These are phyloP conservation scores for Hyles lineata DNA, from an alignment of 2,888 invertebrate species.

Conservation along the genomic window DNA sequence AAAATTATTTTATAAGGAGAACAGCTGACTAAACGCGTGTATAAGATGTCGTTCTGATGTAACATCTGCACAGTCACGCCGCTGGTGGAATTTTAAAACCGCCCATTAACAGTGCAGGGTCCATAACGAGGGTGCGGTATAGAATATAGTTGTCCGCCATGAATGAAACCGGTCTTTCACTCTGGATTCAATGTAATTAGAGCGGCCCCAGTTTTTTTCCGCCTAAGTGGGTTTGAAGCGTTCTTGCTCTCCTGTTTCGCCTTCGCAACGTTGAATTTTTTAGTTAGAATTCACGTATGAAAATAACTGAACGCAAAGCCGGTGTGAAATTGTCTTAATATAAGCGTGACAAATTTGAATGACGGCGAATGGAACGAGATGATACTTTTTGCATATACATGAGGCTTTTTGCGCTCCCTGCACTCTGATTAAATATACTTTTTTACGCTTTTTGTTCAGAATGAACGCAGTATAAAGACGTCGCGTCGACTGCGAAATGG, in stretches of 20 bases:
- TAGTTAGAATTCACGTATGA: slow-evolving; percentile 42
- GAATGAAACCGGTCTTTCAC: slow-evolving; percentile 71
- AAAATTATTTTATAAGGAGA: neutral
- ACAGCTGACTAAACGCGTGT: neutral
- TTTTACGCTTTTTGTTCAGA: neutral
- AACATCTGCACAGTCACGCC: slow-evolving; percentile 3
- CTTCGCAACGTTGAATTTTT: slow-evolving; percentile 42
- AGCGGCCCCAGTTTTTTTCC: slow-evolving; percentile 69
- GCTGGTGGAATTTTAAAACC: slow-evolving; percentile 39
- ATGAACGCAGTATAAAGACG: neutral
- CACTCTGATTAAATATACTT: neutral
- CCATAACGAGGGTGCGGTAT: slow-evolving; percentile 42
- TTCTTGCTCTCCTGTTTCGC: slow-evolving; percentile 59
- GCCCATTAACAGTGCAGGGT: slow-evolving; percentile 49
- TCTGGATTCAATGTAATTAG: slow-evolving; percentile 78
- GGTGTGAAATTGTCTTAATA: slow-evolving; percentile 29
- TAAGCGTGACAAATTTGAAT: slow-evolving; percentile 20
- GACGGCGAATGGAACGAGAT: slow-evolving; percentile 9
- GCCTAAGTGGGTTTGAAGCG: slow-evolving; percentile 71
- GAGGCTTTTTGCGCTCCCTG: slow-evolving; percentile 15
- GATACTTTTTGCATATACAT: slow-evolving; percentile 23
- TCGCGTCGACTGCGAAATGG: neutral
- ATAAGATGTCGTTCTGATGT: neutral
- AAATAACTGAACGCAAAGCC: slow-evolving; percentile 31
- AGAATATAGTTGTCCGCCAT: slow-evolving; percentile 56